A percentile compares a stretch with the other conserved stretches of the same genome.
phyloP scores from a whole-genome alignment of 2,888 invertebrate species.

The Petrolisthes cinctipes region DNA sequence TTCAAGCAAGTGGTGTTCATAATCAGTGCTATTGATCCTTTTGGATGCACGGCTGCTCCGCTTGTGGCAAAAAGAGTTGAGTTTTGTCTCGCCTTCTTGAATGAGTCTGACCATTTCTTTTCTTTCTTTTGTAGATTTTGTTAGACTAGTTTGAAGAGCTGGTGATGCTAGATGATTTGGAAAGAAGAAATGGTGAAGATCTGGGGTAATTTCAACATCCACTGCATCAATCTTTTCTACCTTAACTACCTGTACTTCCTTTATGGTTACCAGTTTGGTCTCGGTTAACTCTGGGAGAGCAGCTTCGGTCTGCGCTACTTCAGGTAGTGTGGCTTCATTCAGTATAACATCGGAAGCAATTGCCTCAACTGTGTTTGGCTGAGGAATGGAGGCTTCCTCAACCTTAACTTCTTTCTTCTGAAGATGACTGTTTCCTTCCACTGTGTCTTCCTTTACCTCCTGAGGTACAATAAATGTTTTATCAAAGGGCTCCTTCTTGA shows the following conservation, averaged over 20 bases:
- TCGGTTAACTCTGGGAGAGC: slow-evolving; percentile 24
- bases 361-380: background rate
- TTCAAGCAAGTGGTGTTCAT: slow-evolving; percentile 26
- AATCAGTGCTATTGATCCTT: slow-evolving; percentile 50
- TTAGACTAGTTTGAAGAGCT: slow-evolving; percentile 28
- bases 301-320: slow-evolving; percentile 25
- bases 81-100: slow-evolving; percentile 55
- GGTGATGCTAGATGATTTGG: background rate
- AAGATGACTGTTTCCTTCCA: background rate
- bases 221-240: background rate
- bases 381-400: background rate
- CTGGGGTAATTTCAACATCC: background rate
- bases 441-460: background rate
- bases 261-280: background rate
- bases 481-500: background rate
- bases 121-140: slow-evolving; percentile 17
- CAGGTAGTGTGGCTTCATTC: slow-evolving; percentile 29
- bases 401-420: background rate
- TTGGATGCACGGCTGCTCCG: slow-evolving; percentile 57
- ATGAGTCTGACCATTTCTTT: slow-evolving; percentile 63
- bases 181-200: background rate
- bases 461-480: background rate
- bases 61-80: slow-evolving; percentile 58
- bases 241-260: background rate
- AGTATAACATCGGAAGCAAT: background rate